Evolutionary conservation across 2,113 vertebrate genomes (phyloP), one percentile per base, ranked within the genome.

Genomic region (Oplegnathus fasciatus): DNA sequence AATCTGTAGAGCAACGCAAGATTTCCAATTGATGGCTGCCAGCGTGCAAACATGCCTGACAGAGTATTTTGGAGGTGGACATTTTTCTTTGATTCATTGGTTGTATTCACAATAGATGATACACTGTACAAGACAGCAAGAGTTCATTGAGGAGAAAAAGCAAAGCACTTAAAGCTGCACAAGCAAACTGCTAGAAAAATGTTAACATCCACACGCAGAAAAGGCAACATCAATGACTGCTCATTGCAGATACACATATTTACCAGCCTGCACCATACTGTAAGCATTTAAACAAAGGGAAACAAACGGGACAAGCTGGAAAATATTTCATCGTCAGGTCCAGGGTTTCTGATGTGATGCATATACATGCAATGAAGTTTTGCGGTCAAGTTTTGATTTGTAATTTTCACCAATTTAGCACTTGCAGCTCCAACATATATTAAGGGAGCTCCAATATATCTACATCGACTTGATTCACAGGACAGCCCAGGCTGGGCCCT

Each of bases 221-320:
- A 71, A 34, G 20, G 7, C 5, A 30, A 28, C 24, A 32, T 58
- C 24, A 22, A 24, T 15, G 17, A 70, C 2, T 15, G 11, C 30
- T 28, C 22, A 26, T 6, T 57, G 26, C 15, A 30, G 42, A 58
- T 26, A n/a, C 14, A 44, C 34, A 57, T 42, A 40, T 7, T 58
- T 20, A 20, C 28, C 0, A 1, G 24, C 8, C 1, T n/a, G 4
- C 2, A 10, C 32, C 4, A 32, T 1, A 22, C 2, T 14, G 14
- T 26, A n/a, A 9, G 7, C 6, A 30, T 52, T 34, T 24, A 52
- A 7, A 52, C 17, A 22, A 55, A 37, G 9, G 5, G 4, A 32
- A n/a, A 54, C 62, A 34, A 70, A 52, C 34, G 18, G 28, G 20
- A 52, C 6, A 24, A 34, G 28, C 18, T 14, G 34, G 70, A 15